A percentile compares a stretch with the other conserved stretches of the same genome.
These are phyloP conservation scores for Mobula birostris DNA, from an alignment of 2,113 vertebrate genomes.

Conservation along the genomic window DNA sequence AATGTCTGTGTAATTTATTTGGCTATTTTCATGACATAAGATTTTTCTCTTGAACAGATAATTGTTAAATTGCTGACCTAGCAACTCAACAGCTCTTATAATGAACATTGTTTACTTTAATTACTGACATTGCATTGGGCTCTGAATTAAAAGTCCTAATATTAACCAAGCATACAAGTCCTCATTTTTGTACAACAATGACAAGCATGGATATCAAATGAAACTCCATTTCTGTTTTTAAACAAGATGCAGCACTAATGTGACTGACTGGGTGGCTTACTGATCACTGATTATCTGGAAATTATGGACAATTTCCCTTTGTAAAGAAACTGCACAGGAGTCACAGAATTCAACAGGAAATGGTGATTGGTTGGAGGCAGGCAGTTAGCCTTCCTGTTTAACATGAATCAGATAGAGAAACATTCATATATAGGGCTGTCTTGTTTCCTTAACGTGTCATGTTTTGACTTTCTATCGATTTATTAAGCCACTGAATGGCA, in stretches of 20 bases:
- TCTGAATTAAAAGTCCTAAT: constrained; percentile 40
- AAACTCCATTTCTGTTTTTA: constrained; percentile 24
- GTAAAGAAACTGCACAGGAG: constrained; percentile 53
- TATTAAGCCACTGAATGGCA: not conserved
- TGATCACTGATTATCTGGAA: constrained; percentile 66
- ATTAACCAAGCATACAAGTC: constrained; percentile 18
- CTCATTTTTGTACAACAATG: not conserved
- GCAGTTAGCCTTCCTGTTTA: constrained; percentile 61
- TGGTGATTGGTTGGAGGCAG: constrained; percentile 54
- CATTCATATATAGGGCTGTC: constrained; percentile 53
- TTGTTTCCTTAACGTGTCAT: constrained; percentile 27
- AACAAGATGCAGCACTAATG: constrained; percentile 18
- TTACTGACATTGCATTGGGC: not conserved
- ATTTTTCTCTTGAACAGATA: not conserved
- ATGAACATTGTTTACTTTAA: not conserved
- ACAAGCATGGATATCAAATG: constrained; percentile 38
- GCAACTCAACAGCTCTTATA: not conserved
- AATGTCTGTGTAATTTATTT: not conserved
- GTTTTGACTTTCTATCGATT: constrained; percentile 33
- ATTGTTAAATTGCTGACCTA: not conserved
- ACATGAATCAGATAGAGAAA: constrained; percentile 43
- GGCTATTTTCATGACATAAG: not conserved
- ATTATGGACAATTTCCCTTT: constrained; percentile 60
- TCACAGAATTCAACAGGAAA: constrained; percentile 60
- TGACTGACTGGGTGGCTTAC: constrained; percentile 54